A percentile compares a stretch with the other conserved stretches of the same genome.
Evolutionary conservation across 2,797 vertebrate genomes (phyloP).

Genomic region (Phrynocephalus guinanensis): DNA sequence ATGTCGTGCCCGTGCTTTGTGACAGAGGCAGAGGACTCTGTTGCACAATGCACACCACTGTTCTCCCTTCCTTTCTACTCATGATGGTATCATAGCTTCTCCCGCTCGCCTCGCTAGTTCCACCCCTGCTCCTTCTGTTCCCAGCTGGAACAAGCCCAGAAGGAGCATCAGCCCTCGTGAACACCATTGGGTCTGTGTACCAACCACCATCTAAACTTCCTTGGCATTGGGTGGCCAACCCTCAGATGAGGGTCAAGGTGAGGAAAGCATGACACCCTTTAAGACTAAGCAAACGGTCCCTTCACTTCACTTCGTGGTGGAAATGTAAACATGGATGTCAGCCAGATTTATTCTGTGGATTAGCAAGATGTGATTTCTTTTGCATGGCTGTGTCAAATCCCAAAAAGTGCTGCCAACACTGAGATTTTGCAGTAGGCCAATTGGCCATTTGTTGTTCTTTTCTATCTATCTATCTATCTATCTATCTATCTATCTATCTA

Average conservation of each 20-base stretch:
- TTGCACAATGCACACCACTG: not conserved
- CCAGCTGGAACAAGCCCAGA: not conserved
- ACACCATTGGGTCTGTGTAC: not conserved
- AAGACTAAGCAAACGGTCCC: too few species aligned
- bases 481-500: too few species aligned
- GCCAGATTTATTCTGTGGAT: conserved; percentile 11
- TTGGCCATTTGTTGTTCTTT: conserved; percentile 20
- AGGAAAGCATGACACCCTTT: not conserved
- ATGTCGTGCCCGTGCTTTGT: not conserved
- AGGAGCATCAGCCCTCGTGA: not conserved
- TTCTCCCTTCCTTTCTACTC: not conserved
- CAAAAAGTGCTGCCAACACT: conserved; percentile 9
- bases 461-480: not conserved
- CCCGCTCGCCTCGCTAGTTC: conserved; percentile 11
- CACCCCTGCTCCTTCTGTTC: conserved; percentile 31
- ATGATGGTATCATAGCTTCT: not conserved
- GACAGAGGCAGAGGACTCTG: too few species aligned
- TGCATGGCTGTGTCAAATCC: conserved; percentile 4
- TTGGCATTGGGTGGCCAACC: not conserved
- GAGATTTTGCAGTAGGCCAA: conserved; percentile 20
- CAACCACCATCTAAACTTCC: not conserved
- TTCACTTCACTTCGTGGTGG: not conserved
- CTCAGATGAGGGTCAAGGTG: not conserved
- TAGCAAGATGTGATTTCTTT: conserved; percentile 21
- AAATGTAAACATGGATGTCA: not conserved